These are phyloP conservation scores for Leptinotarsa juncta DNA, from an alignment of 2,888 invertebrate species.

Conservation along the genomic window DNA sequence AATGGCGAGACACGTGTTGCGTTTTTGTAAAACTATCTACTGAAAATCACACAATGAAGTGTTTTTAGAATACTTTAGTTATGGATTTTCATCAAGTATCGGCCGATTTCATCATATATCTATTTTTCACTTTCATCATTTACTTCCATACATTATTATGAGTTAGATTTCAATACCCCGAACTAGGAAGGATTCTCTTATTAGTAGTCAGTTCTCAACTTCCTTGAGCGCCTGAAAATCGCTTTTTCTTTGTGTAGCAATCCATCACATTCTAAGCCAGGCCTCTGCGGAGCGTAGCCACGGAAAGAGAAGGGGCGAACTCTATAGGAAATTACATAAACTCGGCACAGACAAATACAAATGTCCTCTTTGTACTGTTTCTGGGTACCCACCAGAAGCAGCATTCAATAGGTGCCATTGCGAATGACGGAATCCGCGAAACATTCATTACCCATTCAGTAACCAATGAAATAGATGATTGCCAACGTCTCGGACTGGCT, in stretches of 20 bases:
- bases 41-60: too few species aligned
- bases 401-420: conserved; percentile 64
- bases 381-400: conserved; percentile 62
- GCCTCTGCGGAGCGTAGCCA: conserved; percentile 62
- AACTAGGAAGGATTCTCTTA: too few species aligned
- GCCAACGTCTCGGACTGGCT: conserved; percentile 65
- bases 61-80: too few species aligned
- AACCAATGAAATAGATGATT: conserved; percentile 68
- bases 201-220: not conserved
- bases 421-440: conserved; percentile 65
- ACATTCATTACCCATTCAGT: conserved; percentile 67
- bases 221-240: not conserved
- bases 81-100: too few species aligned
- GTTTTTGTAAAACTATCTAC: too few species aligned
- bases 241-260: conserved; percentile 34
- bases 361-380: conserved; percentile 67
- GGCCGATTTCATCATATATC: too few species aligned
- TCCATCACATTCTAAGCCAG: conserved; percentile 59
- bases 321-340: conserved; percentile 70
- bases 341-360: conserved; percentile 68
- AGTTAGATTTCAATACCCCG: too few species aligned
- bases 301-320: conserved; percentile 61
- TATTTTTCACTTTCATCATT: too few species aligned
- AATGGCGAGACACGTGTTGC: too few species aligned
- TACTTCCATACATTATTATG: too few species aligned